Base-by-base conservation (phyloP, 2,797 vertebrate genomes). In the Threskiornis aethiopicus region DNA sequence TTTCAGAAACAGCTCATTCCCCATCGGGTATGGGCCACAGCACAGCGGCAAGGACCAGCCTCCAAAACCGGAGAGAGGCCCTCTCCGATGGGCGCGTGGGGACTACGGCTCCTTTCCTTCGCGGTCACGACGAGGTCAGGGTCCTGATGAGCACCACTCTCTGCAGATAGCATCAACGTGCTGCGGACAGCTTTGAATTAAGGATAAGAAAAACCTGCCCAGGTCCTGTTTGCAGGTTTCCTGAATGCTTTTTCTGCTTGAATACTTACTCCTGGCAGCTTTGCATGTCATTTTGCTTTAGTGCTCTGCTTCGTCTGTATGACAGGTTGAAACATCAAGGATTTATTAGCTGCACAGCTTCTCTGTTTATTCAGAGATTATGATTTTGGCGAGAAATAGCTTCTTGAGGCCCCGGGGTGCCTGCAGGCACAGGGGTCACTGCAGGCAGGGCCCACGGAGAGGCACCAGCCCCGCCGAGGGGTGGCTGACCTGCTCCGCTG, bases 51-150 rank as follows among this genome's bases (percentile, higher is more conserved):
- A 35, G 46, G 55, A 33, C 12, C 10, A 35, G 44, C n/a, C 37
- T 35, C 66, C 0, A 2, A 49, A 22, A 39, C 18, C 1, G 5
- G 31, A 25, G n/a, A 42, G 42, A 49, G 37, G 37, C 4, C 4
- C 1, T 1, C 31, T 39, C 18, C 0, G 1, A 24, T 0, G 3
- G 19, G 54, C 0, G 0, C 2, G 29, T 16, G 33, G 25, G n/a
- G 33, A 35, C 10, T 0, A 3, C 1, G 1, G 62, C 64, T 83
- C 0, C 71, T 33, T 26, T 11, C 28, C 79, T 41, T 41, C 39
- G 11, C 39, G 42, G n/a, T 21, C 54, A n/a, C 31, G 42, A 26
- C 9, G 28, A 49, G 46, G 41, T 41, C 61, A 5, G 31, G 16
- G 70, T 47, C 62, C 66, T 35, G 64, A 12, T 0, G 6, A 8